Conservation (phyloP, 2,113 vertebrate genomes). For the Leucosticte australis region DNA sequence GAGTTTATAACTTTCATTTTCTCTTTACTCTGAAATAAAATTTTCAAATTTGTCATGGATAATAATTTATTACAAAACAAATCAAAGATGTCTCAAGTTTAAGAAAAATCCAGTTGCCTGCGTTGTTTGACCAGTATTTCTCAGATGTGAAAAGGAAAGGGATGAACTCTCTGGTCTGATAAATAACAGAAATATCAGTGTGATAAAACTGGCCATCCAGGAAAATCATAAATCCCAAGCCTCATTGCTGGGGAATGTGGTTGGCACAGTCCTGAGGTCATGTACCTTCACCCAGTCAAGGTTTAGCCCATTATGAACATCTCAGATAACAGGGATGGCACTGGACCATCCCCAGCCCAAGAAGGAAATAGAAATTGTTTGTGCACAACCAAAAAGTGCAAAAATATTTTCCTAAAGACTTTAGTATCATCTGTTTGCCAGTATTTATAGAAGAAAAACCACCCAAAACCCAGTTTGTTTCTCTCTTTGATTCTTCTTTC, state of each 20-base stretch:
- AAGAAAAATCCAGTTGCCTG: not conserved
- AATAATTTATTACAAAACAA: not conserved
- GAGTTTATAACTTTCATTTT: not conserved
- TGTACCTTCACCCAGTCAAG: not conserved
- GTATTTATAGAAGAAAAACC: not conserved
- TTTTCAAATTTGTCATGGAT: not conserved
- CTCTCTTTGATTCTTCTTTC: constrained; percentile 42
- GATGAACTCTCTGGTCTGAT: not conserved
- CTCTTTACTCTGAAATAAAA: not conserved
- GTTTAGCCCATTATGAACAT: not conserved
- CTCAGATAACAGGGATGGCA: not conserved
- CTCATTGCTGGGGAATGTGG: not conserved
- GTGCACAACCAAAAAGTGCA: not conserved
- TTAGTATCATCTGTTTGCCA: not conserved
- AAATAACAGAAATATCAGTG: not conserved
- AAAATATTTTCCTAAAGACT: not conserved
- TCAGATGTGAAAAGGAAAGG: not conserved
- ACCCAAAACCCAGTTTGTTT: not conserved
- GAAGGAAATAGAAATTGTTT: not conserved
- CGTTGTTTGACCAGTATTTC: not conserved
- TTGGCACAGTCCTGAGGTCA: not conserved
- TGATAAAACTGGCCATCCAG: not conserved
- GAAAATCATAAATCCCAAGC: not conserved
- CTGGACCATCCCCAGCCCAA: not conserved
- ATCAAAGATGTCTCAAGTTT: not conserved